These are phyloP conservation scores for Phalacrocorax brasilianus DNA, from an alignment of 2,113 vertebrate genomes.

Conservation along the genomic window DNA sequence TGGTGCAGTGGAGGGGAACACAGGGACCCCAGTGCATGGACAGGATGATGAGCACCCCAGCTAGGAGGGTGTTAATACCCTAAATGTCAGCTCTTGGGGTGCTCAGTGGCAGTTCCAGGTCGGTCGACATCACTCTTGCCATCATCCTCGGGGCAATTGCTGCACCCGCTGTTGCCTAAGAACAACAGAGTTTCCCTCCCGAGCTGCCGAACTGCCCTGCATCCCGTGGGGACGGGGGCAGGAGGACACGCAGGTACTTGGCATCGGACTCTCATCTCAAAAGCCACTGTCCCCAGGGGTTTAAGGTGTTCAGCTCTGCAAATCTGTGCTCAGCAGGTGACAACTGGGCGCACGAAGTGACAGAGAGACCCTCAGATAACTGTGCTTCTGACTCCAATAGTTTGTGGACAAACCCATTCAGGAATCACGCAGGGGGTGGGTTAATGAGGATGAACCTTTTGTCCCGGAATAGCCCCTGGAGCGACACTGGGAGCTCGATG, in stretches of 20 bases:
- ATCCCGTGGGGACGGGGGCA: background rate
- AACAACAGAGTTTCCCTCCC: background rate
- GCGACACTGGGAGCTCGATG: fast-evolving
- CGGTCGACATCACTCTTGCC: background rate
- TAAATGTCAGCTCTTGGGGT: background rate
- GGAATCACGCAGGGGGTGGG: background rate
- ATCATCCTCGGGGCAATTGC: background rate
- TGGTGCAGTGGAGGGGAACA: background rate
- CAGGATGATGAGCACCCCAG: fast-evolving
- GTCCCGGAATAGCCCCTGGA: background rate
- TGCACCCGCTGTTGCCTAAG: background rate
- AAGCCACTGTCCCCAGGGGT: fast-evolving
- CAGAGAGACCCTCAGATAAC: too few species aligned
- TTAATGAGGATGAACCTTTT: background rate
- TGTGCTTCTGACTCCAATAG: background rate
- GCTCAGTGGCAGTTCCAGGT: background rate
- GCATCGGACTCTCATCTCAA: background rate
- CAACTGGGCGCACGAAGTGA: fast-evolving
- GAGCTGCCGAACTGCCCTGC: background rate
- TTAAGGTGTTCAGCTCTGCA: background rate
- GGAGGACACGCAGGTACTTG: background rate
- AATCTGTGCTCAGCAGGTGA: background rate
- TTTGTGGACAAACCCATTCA: fast-evolving
- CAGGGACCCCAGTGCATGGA: fast-evolving
- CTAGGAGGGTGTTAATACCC: background rate